A percentile compares a stretch with the other conserved stretches of the same genome.
Evolutionary conservation across 2,113 vertebrate genomes (phyloP).

Genomic region (Caranx melampygus): DNA sequence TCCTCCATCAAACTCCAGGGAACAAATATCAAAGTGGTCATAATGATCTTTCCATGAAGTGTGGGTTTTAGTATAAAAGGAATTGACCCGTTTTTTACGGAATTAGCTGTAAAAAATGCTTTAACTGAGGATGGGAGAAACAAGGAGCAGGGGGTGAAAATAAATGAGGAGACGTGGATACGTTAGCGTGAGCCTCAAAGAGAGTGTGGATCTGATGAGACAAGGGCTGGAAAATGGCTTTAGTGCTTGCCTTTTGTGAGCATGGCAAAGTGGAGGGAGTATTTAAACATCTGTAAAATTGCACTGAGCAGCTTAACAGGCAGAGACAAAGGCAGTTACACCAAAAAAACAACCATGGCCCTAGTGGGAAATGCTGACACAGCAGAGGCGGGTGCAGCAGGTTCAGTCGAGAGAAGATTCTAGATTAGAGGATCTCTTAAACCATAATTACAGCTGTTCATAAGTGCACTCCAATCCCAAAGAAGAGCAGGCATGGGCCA

Average conservation of each 20-base stretch:
- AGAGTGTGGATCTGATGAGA: conserved; percentile 61
- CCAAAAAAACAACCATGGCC: conserved; percentile 46
- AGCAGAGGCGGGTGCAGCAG: conserved; percentile 59
- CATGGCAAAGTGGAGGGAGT: conserved; percentile 46
- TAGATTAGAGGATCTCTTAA: conserved; percentile 55
- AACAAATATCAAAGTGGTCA: conserved; percentile 45
- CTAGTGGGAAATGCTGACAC: conserved; percentile 64
- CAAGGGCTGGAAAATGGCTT: conserved; percentile 64
- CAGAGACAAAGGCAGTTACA: conserved; percentile 64
- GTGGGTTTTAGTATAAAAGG: conserved; percentile 56
- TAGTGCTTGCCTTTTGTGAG: conserved; percentile 51
- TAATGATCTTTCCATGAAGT: conserved; percentile 70
- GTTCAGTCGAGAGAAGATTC: conserved; percentile 58
- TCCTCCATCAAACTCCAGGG: conserved; percentile 36
- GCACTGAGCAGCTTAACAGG: conserved; percentile 65
- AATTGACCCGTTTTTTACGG: conserved; percentile 18
- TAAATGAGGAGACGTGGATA: conserved; percentile 46
- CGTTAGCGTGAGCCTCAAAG: conserved; percentile 65
- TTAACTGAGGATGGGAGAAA: conserved; percentile 19
- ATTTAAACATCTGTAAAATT: conserved; percentile 73
- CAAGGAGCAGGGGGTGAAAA: conserved; percentile 52
- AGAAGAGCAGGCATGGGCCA: conserved; percentile 16
- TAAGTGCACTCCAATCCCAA: conserved; percentile 40
- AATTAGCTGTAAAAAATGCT: conserved; percentile 30
- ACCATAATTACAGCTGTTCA: conserved; percentile 68